These are phyloP conservation scores for Catharus fuscescens DNA, from an alignment of 2,113 vertebrate genomes.

Conservation along the genomic window DNA sequence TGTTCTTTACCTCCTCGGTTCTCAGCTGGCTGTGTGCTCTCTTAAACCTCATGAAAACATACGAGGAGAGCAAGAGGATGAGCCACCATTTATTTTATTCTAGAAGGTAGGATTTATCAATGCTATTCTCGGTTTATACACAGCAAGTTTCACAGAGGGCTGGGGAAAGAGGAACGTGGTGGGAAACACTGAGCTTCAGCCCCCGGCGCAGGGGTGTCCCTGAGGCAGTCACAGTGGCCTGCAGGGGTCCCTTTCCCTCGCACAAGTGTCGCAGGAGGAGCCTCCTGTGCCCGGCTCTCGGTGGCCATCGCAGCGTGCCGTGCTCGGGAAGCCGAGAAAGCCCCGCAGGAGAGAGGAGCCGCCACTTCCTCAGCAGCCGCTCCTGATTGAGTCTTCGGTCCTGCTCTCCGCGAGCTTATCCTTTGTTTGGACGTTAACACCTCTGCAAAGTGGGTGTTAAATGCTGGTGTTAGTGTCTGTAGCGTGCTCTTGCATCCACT, in stretches of 20 bases:
- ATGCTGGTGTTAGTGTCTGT: background rate
- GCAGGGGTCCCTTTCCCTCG: background rate
- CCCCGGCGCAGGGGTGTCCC: accelerated
- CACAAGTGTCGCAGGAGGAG: background rate
- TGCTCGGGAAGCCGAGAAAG: background rate
- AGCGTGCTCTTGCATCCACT: background rate
- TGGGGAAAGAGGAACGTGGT: background rate
- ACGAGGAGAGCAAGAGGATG: background rate
- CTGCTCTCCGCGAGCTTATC: background rate
- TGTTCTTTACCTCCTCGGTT: background rate
- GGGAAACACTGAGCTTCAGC: accelerated
- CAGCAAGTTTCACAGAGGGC: background rate
- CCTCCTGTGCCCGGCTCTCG: background rate
- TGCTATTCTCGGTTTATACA: background rate
- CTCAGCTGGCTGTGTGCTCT: background rate
- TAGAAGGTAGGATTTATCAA: background rate
- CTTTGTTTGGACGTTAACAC: conserved; percentile 29
- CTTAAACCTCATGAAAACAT: background rate
- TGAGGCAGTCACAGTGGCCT: background rate
- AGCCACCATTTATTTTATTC: background rate
- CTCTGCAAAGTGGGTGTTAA: conserved; percentile 52
- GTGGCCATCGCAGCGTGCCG: accelerated
- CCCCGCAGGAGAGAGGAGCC: background rate
- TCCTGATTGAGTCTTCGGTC: background rate
- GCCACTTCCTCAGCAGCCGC: background rate